A percentile compares a stretch with the other conserved stretches of the same genome.
phyloP scores from a whole-genome alignment of 2,888 invertebrate genomes.

The Lycophotia porphyrea region DNA sequence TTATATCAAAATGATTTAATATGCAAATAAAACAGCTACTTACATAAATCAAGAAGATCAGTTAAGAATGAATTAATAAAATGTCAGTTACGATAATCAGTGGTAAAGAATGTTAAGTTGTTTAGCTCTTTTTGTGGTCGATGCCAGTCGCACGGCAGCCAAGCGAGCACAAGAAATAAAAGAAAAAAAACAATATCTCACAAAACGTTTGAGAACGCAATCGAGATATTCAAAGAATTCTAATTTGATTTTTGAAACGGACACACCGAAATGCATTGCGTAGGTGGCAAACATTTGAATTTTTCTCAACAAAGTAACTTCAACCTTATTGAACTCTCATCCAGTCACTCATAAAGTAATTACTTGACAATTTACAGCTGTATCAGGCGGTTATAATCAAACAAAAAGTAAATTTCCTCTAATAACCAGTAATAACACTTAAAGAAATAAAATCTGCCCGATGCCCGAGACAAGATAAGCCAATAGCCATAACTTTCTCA shows the following conservation, averaged over 20 bases:
- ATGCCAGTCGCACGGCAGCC: slow-evolving; percentile 59
- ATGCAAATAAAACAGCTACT: slow-evolving; percentile 30
- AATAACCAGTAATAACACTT: slow-evolving; percentile 50
- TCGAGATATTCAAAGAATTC: slow-evolving; percentile 80
- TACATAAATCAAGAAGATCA: slow-evolving; percentile 58
- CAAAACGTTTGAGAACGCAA: slow-evolving; percentile 71
- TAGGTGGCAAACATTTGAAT: slow-evolving; percentile 73
- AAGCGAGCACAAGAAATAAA: slow-evolving; percentile 64
- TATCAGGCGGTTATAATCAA: slow-evolving; percentile 9
- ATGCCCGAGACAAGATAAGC: slow-evolving; percentile 59
- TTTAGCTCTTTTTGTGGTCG: slow-evolving; percentile 61
- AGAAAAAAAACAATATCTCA: slow-evolving; percentile 76
- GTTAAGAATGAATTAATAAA: slow-evolving; percentile 67
- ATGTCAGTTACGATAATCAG: slow-evolving; percentile 63
- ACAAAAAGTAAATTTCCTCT: slow-evolving; percentile 38
- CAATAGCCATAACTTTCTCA: slow-evolving; percentile 74
- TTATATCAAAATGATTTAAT: slow-evolving; percentile 27
- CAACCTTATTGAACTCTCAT: slow-evolving; percentile 40
- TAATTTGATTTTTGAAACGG: slow-evolving; percentile 80
- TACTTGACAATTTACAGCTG: neutral
- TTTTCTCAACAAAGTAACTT: slow-evolving; percentile 63
- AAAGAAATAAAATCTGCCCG: slow-evolving; percentile 65
- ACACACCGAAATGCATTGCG: slow-evolving; percentile 71
- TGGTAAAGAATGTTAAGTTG: slow-evolving; percentile 44
- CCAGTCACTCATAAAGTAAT: neutral